phyloP scores from a whole-genome alignment of 2,113 vertebrate genomes.

The Globicephala melas region DNA sequence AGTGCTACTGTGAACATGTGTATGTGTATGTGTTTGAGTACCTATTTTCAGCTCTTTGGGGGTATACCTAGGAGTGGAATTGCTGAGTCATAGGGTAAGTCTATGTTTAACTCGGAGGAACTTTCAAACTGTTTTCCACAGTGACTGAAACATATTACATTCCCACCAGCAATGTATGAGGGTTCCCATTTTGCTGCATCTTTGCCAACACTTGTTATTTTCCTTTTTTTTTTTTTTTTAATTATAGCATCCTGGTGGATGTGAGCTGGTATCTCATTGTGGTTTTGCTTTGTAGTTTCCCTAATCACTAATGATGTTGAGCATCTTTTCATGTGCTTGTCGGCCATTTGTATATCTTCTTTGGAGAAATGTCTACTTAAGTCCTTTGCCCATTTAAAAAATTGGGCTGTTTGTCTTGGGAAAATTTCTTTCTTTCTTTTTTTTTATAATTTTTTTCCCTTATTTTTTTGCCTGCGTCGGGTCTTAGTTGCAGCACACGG shows the following conservation, averaged over 20 bases:
- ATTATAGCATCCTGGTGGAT: not conserved
- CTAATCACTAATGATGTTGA: not conserved
- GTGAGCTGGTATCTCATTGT: not conserved
- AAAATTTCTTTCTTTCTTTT: not conserved
- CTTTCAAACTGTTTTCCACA: not conserved
- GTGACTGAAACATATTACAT: not conserved
- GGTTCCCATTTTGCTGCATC: not conserved
- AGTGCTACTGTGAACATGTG: not conserved
- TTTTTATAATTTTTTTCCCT: too few species aligned
- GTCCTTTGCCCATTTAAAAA: not conserved
- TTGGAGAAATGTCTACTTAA: not conserved
- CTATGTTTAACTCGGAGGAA: not conserved
- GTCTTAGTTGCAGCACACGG: too few species aligned
- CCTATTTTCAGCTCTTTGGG: not conserved
- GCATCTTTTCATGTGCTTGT: not conserved
- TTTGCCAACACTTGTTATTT: not conserved
- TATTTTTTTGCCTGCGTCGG: too few species aligned
- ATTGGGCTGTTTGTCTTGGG: not conserved
- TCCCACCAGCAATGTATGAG: not conserved
- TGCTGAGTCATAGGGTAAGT: not conserved
- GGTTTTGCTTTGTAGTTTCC: not conserved
- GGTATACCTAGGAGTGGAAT: not conserved
- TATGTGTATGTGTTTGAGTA: not conserved
- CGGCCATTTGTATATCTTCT: not conserved
- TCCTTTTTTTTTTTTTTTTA: not conserved